Evolutionary conservation across 37 sponge, comb jelly and placozoan species (phyloP), one percentile per base, ranked within the genome.

Genomic region (Halichondria panicea): DNA sequence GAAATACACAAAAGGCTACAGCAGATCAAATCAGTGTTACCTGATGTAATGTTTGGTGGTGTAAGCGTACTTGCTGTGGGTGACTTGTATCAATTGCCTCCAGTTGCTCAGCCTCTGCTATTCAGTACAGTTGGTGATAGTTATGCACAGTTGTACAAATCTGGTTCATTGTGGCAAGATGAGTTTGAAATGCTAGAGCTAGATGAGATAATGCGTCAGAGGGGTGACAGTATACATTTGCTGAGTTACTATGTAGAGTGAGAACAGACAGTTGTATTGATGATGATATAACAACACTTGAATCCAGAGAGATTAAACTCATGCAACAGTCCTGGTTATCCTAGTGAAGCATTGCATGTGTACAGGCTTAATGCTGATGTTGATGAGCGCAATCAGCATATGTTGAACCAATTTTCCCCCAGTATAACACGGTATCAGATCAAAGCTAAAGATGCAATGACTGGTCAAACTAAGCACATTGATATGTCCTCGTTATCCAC

Each of bases 1-100:
- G 27, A 70, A 44, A 69, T 77, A 18, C 70, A 84, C 52, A 84
- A 45, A 35, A 24, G 78, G 3, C 43, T 74, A 25, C 61, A 84
- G 44, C 68, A 78, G 66, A 70, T 77, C 5, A 77, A 70, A 64
- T 58, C 44, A 22, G 41, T 37, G 3, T 37, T 58, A 19, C 7
- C 41, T 57, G 70, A 75, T 65, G 32, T 24, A 55, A 32, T 28
- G 2, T 84, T 76, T 76, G 77, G 71, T 39, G 55, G 60, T 39
- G 70, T 70, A 3, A 59, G 41, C 27, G 59, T 84, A 8, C 36
- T 84, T 34, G 76, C 64, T 39, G 77, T 76, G 2, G 84, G 84
- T 41, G 84, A 76, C 41, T 54, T 84, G 34, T 76, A 68, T 43
- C 84, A 76, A 64, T 58, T 84, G 62, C 77, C 60, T 22, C 60